A percentile compares a stretch with the other conserved stretches of the same genome.
These are phyloP conservation scores for Coreoperca whiteheadi DNA, from an alignment of 2,113 vertebrate species.

Conservation along the genomic window DNA sequence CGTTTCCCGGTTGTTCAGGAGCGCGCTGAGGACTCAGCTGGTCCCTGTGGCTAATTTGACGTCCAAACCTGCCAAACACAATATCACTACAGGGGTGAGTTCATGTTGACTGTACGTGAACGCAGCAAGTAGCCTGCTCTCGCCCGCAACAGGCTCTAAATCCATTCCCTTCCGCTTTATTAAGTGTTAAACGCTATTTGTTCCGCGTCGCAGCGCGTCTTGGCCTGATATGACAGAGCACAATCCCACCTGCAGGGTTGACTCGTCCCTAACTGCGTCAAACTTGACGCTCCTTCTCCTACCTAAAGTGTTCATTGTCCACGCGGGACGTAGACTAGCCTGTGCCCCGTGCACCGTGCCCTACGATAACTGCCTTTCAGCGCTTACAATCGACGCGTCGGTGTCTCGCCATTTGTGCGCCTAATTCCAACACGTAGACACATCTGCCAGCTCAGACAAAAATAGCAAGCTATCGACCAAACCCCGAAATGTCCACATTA, in stretches of 20 bases:
- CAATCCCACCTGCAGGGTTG: background rate
- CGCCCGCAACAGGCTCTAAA: background rate
- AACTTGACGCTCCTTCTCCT: background rate
- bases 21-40: slow-evolving; percentile 50
- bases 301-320: no score
- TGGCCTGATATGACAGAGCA: background rate
- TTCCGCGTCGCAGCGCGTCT: background rate
- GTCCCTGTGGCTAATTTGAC: slow-evolving; percentile 16
- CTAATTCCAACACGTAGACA: slow-evolving; percentile 58
- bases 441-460: background rate
- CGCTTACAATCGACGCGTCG: slow-evolving; percentile 29
- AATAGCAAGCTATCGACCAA: background rate
- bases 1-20: slow-evolving; percentile 51
- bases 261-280: background rate
- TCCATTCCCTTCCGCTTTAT: no score
- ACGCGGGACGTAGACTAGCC: accelerated
- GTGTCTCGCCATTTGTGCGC: slow-evolving; percentile 62
- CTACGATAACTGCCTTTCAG: background rate
- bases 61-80: slow-evolving; percentile 67
- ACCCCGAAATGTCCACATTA: background rate
- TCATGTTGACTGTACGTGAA: background rate
- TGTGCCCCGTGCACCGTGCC: accelerated
- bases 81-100: slow-evolving; percentile 57
- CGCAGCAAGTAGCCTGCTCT: background rate
- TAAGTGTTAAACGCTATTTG: background rate